Evolutionary conservation across 2,888 invertebrate genomes (phyloP).

Genomic region (Lomographa bimaculata): DNA sequence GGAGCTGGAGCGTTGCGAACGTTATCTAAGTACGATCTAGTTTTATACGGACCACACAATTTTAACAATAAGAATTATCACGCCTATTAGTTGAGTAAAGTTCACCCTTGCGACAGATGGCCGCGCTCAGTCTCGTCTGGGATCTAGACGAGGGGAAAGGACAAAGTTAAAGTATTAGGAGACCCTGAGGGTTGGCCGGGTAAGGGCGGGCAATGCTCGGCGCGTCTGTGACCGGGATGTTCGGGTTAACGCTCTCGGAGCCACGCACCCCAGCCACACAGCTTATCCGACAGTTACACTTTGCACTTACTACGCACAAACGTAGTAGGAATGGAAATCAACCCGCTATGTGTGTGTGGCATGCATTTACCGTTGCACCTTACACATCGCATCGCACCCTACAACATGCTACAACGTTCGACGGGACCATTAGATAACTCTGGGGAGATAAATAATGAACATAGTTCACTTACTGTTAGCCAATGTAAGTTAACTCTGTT

Average conservation of each 20-base stretch:
- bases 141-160: slow-evolving; percentile 49
- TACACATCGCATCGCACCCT: slow-evolving; percentile 1
- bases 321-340: slow-evolving; percentile 26
- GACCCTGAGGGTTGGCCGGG: slow-evolving; percentile 50
- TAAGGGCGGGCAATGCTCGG: slow-evolving; percentile 43
- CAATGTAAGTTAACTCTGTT: no score
- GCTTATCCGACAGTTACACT: slow-evolving; percentile 18
- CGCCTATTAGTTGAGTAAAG: slow-evolving; percentile 18
- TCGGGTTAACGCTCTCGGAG: slow-evolving; percentile 48
- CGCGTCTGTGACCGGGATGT: slow-evolving; percentile 41
- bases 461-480: no score
- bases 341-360: slow-evolving; percentile 18
- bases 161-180: slow-evolving; percentile 57
- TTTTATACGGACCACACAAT: no score
- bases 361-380: slow-evolving; percentile 5
- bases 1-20: no score
- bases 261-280: slow-evolving; percentile 33
- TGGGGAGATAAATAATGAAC: no score
- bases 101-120: slow-evolving; percentile 31
- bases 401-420: no score
- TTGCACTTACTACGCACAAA: slow-evolving; percentile 23
- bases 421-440: no score
- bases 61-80: not conserved
- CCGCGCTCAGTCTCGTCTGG: slow-evolving; percentile 42
- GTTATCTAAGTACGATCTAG: no score